These are phyloP conservation scores for Formicarius rufipectus DNA, from an alignment of 2,113 vertebrate species.

Conservation along the genomic window DNA sequence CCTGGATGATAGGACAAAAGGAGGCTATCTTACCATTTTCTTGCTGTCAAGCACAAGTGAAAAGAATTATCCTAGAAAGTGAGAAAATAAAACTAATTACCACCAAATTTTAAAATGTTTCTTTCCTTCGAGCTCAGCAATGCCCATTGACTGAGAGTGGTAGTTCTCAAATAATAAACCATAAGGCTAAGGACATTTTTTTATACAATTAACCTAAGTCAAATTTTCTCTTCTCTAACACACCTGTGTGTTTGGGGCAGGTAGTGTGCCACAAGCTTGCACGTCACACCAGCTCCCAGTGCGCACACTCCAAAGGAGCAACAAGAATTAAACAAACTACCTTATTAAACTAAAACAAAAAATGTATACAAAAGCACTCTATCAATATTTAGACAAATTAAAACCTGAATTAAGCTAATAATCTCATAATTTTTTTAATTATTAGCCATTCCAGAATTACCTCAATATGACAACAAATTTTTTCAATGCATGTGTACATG, in stretches of 20 bases:
- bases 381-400: neutral
- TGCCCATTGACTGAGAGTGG: neutral
- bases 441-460: neutral
- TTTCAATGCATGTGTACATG: neutral
- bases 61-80: conserved; percentile 66
- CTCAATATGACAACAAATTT: neutral
- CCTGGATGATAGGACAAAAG: neutral
- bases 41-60: conserved; percentile 70
- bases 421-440: neutral
- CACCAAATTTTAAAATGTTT: neutral
- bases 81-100: neutral
- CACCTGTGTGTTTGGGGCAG: neutral
- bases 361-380: neutral
- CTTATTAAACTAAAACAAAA: neutral
- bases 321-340: neutral
- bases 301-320: neutral
- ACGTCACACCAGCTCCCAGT: neutral
- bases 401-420: neutral
- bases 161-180: neutral
- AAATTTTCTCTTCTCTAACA: neutral
- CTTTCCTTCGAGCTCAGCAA: neutral
- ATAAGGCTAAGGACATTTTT: neutral
- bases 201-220: neutral
- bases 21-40: conserved; percentile 73
- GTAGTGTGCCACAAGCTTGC: rapidly evolving